Evolutionary conservation across 2,113 vertebrate genomes (phyloP).

Genomic region (Chaetorhynchus papuensis): DNA sequence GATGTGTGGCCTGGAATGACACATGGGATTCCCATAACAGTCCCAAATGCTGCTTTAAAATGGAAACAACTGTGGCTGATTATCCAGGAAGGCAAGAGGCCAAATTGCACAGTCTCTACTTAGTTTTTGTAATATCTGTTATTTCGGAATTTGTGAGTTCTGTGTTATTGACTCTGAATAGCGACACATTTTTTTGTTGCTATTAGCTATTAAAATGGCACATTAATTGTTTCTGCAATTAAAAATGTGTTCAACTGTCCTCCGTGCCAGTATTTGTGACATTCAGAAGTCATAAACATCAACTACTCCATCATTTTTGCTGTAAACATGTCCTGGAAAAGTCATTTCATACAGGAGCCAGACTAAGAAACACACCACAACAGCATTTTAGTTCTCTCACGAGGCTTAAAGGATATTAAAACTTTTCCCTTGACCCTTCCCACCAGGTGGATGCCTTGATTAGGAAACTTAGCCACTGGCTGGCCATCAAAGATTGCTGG

Average conservation of each 20-base stretch:
- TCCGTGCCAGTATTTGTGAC: constrained; percentile 8
- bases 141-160: constrained; percentile 1
- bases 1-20: neutral
- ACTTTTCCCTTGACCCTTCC: neutral
- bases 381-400: neutral
- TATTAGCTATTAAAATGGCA: constrained; percentile 48
- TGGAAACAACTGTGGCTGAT: neutral
- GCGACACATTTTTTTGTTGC: neutral
- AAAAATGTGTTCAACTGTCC: neutral
- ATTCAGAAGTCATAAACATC: constrained; percentile 51
- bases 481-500: neutral
- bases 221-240: constrained; percentile 51
- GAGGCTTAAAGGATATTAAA: neutral
- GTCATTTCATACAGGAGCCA: neutral
- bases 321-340: constrained; percentile 29
- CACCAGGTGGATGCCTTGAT: neutral
- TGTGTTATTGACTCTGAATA: neutral
- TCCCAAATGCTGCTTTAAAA: neutral
- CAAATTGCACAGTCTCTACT: neutral
- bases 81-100: neutral
- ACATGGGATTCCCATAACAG: neutral
- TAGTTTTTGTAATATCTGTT: neutral
- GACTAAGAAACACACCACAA: neutral
- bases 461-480: neutral
- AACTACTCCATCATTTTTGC: constrained; percentile 30